Base-by-base conservation (phyloP, 2,797 vertebrate species). In the Chrosomus eos region DNA sequence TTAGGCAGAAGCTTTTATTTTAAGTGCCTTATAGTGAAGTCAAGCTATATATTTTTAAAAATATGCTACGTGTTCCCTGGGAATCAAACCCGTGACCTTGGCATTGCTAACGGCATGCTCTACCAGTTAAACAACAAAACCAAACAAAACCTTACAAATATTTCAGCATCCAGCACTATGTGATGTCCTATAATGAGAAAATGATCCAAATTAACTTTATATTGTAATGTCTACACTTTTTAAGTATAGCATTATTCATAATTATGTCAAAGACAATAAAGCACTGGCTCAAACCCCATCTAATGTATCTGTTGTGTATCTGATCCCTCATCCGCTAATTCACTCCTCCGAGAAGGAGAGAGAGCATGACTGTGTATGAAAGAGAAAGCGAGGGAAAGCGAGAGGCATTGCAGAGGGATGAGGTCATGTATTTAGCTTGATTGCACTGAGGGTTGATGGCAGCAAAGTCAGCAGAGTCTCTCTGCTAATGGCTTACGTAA, bases 361-460 rank as follows among this genome's bases (percentile, higher is more conserved):
- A 58, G 48, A 82, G 68, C 55, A 77, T 62, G 81, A 84, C 74
- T 76, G 51, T 43, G 38, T 68, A 40, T 53, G 79, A 80, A 51
- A 55, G 79, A 76, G 26, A 58, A 36, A 83, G 72, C 67, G 83
- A 78, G 73, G 84, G 73, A 80, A 76, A 64, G 81, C 71, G 76
- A 81, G 79, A 82, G 85, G 91, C 88, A 92, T 93, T 94, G 92
- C 93, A 94, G 93, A 90, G 92, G 92, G 94, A 94, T 96, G 95
- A 96, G 94, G 94, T 95, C 94, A 95, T 95, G 91, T 94, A 91
- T 95, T 95, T 94, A 92, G 91, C 91, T 93, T 94, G 94, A 95
- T 93, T 93, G 93, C 92, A 88, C 84, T 74, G 83, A 90, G 66
- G 82, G 81, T 87, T 87, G 88, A 86, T 84, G 80, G 83, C 80